These are phyloP conservation scores for Metopia argyrocephala DNA, from an alignment of 2,888 invertebrate genomes.

Conservation along the genomic window DNA sequence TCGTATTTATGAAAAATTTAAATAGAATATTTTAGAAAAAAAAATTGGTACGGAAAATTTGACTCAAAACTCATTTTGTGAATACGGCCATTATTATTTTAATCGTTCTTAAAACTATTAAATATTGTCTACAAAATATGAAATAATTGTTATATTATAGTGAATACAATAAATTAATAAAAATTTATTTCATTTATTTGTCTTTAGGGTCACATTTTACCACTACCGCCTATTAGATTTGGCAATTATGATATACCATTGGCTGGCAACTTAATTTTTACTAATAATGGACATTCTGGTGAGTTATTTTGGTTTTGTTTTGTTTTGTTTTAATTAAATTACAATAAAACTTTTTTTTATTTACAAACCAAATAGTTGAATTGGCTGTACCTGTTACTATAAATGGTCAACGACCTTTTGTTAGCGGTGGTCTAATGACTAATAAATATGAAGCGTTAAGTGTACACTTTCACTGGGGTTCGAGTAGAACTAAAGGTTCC, in stretches of 20 bases:
- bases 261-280: slow-evolving; percentile 81
- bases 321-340: neutral
- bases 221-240: slow-evolving; percentile 68
- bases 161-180: neutral
- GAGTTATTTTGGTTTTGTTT: no score
- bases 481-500: slow-evolving; percentile 84
- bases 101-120: no score
- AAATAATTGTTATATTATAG: no score
- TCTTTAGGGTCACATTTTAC: slow-evolving; percentile 65
- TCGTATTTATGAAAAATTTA: no score
- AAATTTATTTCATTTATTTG: neutral
- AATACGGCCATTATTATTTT: no score
- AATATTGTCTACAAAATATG: no score
- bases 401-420: slow-evolving; percentile 68
- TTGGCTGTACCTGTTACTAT: slow-evolving; percentile 67
- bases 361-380: slow-evolving; percentile 64
- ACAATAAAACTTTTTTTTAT: neutral
- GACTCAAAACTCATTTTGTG: no score
- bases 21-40: no score
- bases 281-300: slow-evolving; percentile 85
- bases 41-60: no score
- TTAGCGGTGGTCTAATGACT: slow-evolving; percentile 68
- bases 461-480: slow-evolving; percentile 85
- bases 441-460: slow-evolving; percentile 68
- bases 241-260: slow-evolving; percentile 82